Percentiles rank a stretch among this genome's conserved stretches.
Conservation (phyloP, 2,113 vertebrate species). For the Campylomormyrus numenius region DNA sequence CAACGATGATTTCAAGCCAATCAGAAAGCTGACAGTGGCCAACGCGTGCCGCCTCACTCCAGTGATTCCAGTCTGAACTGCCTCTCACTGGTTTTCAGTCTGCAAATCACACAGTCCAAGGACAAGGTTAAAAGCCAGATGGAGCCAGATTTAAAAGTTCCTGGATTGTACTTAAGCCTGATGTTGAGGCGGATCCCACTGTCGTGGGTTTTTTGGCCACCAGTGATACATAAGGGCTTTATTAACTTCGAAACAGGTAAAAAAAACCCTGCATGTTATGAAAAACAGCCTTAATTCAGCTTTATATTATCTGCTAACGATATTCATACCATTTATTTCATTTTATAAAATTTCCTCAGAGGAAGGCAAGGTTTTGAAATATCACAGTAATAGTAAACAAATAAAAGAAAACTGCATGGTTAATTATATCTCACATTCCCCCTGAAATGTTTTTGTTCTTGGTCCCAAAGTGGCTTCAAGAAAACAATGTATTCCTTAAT, state of each 20-base stretch:
- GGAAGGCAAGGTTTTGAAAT: background rate
- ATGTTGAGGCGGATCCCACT: background rate
- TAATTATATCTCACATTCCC: background rate
- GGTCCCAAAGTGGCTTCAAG: background rate
- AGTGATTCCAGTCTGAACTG: background rate
- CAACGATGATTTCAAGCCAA: slow-evolving; percentile 2
- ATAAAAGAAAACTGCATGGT: background rate
- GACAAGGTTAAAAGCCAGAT: background rate
- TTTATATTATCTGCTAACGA: background rate
- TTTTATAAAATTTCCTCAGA: background rate
- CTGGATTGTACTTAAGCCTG: background rate
- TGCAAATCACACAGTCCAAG: background rate
- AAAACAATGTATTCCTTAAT: background rate
- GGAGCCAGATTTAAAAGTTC: background rate
- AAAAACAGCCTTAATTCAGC: background rate
- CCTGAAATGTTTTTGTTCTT: background rate
- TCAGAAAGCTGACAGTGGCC: background rate
- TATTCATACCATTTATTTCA: background rate
- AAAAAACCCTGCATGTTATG: background rate
- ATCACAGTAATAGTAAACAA: background rate
- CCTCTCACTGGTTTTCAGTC: background rate
- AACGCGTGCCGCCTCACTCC: background rate
- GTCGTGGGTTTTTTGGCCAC: background rate
- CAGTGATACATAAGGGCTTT: background rate
- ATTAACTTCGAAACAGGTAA: background rate